Evolutionary conservation across 2,113 vertebrate genomes (phyloP).

Genomic region (Sebastes schlegelii): DNA sequence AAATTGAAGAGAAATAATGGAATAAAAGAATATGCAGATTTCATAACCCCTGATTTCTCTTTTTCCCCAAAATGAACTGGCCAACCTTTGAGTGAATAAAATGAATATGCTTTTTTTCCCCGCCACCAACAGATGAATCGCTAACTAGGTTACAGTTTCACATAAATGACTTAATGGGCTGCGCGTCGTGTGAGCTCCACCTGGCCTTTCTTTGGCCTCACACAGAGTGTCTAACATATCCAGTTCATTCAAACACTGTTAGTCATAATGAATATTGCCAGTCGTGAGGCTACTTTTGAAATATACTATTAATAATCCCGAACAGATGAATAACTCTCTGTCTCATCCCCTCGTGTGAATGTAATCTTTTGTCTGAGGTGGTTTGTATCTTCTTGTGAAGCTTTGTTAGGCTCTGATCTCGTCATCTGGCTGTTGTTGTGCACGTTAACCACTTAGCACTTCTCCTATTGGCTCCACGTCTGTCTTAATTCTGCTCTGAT

Average conservation of each 20-base stretch:
- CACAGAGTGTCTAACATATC: conserved; percentile 42
- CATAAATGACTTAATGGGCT: conserved; percentile 72
- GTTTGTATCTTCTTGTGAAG: conserved; percentile 38
- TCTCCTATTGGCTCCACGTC: conserved; percentile 24
- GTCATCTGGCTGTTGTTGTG: conserved; percentile 26
- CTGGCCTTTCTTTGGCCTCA: conserved; percentile 45
- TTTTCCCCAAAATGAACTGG: conserved; percentile 35
- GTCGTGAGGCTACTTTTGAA: conserved; percentile 55
- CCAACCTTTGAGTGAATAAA: conserved; percentile 42
- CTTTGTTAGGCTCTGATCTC: conserved; percentile 32
- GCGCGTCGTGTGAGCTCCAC: conserved; percentile 37
- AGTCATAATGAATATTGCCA: conserved; percentile 64
- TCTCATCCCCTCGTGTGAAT: conserved; percentile 43
- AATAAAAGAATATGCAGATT: conserved; percentile 50
- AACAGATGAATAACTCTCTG: conserved; percentile 49
- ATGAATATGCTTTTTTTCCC: conserved; percentile 63
- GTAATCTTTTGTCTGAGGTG: conserved; percentile 50
- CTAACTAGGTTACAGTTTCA: conserved; percentile 72
- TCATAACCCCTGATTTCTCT: conserved; percentile 39
- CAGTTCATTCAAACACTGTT: conserved; percentile 51
- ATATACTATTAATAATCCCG: conserved; percentile 53
- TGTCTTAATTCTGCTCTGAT: conserved; percentile 38
- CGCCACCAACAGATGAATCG: conserved; percentile 47
- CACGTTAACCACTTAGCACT: conserved; percentile 23
- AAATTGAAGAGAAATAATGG: conserved; percentile 55